Evolutionary conservation across 2,888 invertebrate genomes (phyloP).

Genomic region (Scaptomyza caliginosa): DNA sequence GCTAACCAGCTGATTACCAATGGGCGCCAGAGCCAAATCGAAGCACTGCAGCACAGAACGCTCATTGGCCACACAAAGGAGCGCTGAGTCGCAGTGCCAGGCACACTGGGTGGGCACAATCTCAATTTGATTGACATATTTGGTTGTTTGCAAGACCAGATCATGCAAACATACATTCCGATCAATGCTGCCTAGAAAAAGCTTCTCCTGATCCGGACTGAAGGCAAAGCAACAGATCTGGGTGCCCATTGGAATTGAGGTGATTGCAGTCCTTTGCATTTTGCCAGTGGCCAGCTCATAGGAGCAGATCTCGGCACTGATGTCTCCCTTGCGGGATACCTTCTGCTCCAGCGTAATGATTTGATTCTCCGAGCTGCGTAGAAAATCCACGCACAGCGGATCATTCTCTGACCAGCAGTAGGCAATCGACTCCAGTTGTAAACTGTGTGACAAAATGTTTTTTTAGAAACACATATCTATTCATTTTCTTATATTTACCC

Average conservation of each 20-base stretch:
- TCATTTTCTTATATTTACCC: constrained; percentile 85
- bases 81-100: constrained; percentile 90
- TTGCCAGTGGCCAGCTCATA: constrained; percentile 86
- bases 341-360: constrained; percentile 93
- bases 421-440: constrained; percentile 90
- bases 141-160: constrained; percentile 89
- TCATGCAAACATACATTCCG: constrained; percentile 93
- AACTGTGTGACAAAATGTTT: constrained; percentile 85
- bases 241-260: constrained; percentile 89
- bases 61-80: constrained; percentile 89
- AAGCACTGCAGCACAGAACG: constrained; percentile 90
- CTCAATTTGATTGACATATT: constrained; percentile 88
- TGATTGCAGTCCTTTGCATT: constrained; percentile 88
- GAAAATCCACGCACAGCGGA: constrained; percentile 92
- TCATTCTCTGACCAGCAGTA: constrained; percentile 95
- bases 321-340: constrained; percentile 88
- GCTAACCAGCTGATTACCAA: constrained; percentile 88
- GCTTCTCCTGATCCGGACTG: constrained; percentile 89
- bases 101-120: constrained; percentile 90
- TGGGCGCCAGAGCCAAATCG: constrained; percentile 88
- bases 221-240: constrained; percentile 88
- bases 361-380: constrained; percentile 88
- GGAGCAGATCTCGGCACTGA: constrained; percentile 89
- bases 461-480: too few relatives aligned
- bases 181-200: constrained; percentile 93